These are phyloP conservation scores for Folsomia manolachei DNA, from an alignment of 2,888 invertebrate species.

Conservation along the genomic window DNA sequence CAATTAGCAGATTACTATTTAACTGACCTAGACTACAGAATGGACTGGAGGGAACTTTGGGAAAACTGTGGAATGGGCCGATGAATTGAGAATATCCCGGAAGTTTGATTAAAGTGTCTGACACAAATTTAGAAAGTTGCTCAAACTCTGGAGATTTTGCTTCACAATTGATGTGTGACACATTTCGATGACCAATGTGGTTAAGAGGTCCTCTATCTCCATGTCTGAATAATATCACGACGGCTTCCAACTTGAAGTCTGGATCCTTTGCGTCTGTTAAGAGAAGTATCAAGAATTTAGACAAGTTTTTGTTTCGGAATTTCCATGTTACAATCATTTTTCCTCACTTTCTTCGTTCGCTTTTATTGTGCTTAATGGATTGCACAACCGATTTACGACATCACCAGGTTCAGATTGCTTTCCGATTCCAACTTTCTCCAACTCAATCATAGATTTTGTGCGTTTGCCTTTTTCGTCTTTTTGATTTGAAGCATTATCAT, in stretches of 20 bases:
- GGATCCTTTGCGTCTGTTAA: conserved; percentile 58
- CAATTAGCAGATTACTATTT: no score
- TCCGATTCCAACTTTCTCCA: no score
- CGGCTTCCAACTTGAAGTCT: conserved; percentile 67
- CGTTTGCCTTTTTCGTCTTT: not conserved
- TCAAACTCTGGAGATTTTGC: conserved; percentile 53
- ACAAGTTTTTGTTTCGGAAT: conserved; percentile 7
- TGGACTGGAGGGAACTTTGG: not conserved
- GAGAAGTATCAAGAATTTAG: conserved; percentile 49
- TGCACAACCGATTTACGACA: conserved; percentile 59
- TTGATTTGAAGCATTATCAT: not conserved
- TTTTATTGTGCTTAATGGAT: conserved; percentile 67
- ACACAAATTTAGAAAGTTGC: conserved; percentile 41
- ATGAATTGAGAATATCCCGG: conserved; percentile 68
- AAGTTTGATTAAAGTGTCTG: conserved; percentile 42
- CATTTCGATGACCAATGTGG: conserved; percentile 66
- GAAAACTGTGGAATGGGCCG: conserved; percentile 72
- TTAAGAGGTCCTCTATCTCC: conserved; percentile 86
- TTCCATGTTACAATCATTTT: no score
- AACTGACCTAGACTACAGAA: conserved; percentile 5
- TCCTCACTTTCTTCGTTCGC: conserved; percentile 77
- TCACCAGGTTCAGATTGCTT: conserved; percentile 9
- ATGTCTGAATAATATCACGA: conserved; percentile 76
- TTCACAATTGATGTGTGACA: conserved; percentile 71
- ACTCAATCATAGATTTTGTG: no score